Evolutionary conservation across 2,888 invertebrate genomes (phyloP).

Genomic region (Disparrhopalites patrizii): DNA sequence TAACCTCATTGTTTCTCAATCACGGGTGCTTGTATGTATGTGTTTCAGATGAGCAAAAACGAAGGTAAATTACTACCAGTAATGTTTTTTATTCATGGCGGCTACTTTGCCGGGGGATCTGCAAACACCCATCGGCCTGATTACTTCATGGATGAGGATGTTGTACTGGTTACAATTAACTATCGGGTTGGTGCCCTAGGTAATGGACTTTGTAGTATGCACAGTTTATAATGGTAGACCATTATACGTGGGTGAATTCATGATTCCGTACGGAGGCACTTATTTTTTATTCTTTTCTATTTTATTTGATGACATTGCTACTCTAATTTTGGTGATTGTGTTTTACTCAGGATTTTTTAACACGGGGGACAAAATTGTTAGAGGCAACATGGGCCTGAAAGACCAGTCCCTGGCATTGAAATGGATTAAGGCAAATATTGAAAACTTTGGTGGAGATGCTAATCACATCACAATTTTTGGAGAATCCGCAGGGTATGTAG

Average conservation of each 20-base stretch:
- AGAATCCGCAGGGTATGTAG: conserved; percentile 16
- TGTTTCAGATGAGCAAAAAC: neutral
- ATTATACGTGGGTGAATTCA: too few species aligned
- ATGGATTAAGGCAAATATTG: conserved; percentile 16
- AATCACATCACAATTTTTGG: conserved; percentile 9
- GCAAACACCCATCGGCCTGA: conserved; percentile 1
- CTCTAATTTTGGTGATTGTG: neutral
- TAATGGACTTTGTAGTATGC: too few species aligned
- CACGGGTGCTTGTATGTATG: too few species aligned
- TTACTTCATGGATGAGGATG: conserved; percentile 19
- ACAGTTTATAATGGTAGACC: too few species aligned
- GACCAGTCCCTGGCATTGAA: conserved; percentile 14
- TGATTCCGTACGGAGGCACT: too few species aligned
- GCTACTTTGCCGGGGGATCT: conserved; percentile 13
- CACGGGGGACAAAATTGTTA: neutral
- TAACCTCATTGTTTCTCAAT: too few species aligned
- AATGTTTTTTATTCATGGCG: conserved; percentile 17
- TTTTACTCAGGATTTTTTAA: conserved; percentile 5
- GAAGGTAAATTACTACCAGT: conserved; percentile 10
- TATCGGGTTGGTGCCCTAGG: conserved; percentile 12
- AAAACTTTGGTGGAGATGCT: conserved; percentile 11
- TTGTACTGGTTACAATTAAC: conserved; percentile 12
- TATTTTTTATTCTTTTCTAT: too few species aligned
- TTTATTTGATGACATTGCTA: too few species aligned
- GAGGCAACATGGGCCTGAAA: conserved; percentile 18